Evolutionary conservation across 2,797 vertebrate genomes (phyloP), one percentile per base, ranked within the genome.

Genomic region (Orestias chungarensis): DNA sequence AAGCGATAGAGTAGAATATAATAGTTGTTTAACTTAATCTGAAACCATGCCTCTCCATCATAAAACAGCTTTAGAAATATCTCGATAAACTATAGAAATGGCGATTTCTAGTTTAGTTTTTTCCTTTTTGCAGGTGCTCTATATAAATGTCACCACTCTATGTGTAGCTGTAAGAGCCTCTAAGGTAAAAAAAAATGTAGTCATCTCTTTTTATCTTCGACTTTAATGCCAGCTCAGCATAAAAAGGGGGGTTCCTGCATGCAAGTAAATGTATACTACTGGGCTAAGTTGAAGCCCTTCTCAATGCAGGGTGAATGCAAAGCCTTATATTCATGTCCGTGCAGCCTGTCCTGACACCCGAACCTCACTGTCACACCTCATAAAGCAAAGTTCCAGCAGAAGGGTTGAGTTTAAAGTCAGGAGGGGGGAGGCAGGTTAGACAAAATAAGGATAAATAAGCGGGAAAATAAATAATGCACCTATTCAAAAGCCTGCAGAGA

Each of bases 141-240:
- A 62, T 78, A 64, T 75, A 79, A 77, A 75, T 49, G 57, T 52
- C 70, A 29, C 40, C 47, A 73, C 68, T 76, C 70, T 62, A 62
- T 75, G 66, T 65, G 76, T 76, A 86, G 77, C 87, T 71, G 69
- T 88, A 82, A 69, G 52, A 82, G 33, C 73, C 66, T 18, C 20
- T 44, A 79, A 79, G 72, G 84, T 82, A 79, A 81, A 82, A 59
- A 43, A 79, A 76, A 66, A n/a, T n/a, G 71, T 66, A 52, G 29
- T 17, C n/a, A n/a, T 12, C 59, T 64, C 64, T 50, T 87, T 50
- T 50, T 18, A 88, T 87, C 92, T 38, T 89, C 49, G 91, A 92
- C 92, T 93, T 91, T 95, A 92, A 86, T 93, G 94, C 91, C 93
- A 90, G 90, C 93, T 97, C 95, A 95, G 96, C 96, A 95, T 86